A percentile compares a stretch with the other conserved stretches of the same genome.
Evolutionary conservation across 1,140 invertebrate genomes (phyloP).

Genomic region (Orchesella cincta): DNA sequence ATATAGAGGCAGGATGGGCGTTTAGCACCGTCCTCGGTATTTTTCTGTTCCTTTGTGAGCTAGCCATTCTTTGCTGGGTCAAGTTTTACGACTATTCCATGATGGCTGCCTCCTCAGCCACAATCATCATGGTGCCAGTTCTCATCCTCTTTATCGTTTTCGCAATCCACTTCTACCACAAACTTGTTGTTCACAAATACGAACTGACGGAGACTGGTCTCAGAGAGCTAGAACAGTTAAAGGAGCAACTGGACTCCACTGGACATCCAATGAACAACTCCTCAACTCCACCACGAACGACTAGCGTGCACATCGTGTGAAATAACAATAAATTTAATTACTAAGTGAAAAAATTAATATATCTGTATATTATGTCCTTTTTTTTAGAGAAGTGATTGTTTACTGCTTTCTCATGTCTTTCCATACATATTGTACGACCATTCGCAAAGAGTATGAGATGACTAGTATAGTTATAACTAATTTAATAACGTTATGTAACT

Average conservation of each 20-base stretch:
- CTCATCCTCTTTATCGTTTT: slow-evolving; percentile 83
- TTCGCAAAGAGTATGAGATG: too few species aligned
- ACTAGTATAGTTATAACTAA: too few species aligned
- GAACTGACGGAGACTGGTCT: slow-evolving; percentile 60
- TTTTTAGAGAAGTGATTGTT: too few species aligned
- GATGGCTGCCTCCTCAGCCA: slow-evolving; percentile 76
- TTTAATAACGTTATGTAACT: too few species aligned
- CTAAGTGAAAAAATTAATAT: too few species aligned
- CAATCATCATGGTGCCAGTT: slow-evolving; percentile 85
- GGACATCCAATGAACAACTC: not conserved
- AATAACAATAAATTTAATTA: not conserved
- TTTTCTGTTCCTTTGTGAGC: slow-evolving; percentile 73
- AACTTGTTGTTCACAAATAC: slow-evolving; percentile 78
- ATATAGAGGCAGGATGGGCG: slow-evolving; percentile 90
- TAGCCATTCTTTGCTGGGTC: slow-evolving; percentile 87
- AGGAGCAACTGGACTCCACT: slow-evolving; percentile 49
- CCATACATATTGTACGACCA: too few species aligned
- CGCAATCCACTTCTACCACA: slow-evolving; percentile 86
- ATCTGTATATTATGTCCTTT: too few species aligned
- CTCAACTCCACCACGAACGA: not conserved
- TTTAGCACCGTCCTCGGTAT: slow-evolving; percentile 91
- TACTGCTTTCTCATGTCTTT: too few species aligned
- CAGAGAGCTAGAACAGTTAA: slow-evolving; percentile 56
- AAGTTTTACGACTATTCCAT: slow-evolving; percentile 81
- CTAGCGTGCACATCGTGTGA: not conserved